Evolutionary conservation across 2,113 vertebrate species (phyloP).

Genomic region (Aythya baeri): DNA sequence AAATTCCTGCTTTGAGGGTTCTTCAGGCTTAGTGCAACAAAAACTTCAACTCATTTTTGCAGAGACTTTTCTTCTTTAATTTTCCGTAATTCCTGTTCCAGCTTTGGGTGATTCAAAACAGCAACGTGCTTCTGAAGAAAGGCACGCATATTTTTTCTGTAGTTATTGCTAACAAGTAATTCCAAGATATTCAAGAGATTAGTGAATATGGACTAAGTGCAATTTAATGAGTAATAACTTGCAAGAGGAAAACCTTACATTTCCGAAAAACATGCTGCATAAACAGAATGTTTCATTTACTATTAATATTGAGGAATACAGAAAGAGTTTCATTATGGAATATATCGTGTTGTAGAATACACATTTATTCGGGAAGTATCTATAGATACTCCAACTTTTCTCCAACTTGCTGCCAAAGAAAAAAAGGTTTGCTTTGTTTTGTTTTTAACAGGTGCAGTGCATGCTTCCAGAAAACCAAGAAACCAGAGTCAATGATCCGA

Average conservation of each 20-base stretch:
- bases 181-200: slow-evolving; percentile 16
- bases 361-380: background rate
- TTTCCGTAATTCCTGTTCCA: background rate
- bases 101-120: slow-evolving; percentile 4
- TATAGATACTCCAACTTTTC: background rate
- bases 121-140: slow-evolving; percentile 23
- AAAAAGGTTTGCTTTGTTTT: too few species aligned
- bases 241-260: background rate
- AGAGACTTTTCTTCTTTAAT: background rate
- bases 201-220: background rate
- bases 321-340: background rate
- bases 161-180: background rate
- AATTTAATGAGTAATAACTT: slow-evolving; percentile 25
- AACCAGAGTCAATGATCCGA: background rate
- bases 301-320: background rate
- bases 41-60: background rate
- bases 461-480: background rate
- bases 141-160: background rate
- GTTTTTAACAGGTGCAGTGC: too few species aligned
- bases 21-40: background rate
- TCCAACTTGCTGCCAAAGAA: background rate
- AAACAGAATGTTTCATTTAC: background rate
- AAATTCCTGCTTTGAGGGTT: background rate
- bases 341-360: background rate
- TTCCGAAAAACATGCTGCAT: background rate